A percentile compares a stretch with the other conserved stretches of the same genome.
phyloP scores from a whole-genome alignment of 2,797 vertebrate species.

The Poecilia picta region DNA sequence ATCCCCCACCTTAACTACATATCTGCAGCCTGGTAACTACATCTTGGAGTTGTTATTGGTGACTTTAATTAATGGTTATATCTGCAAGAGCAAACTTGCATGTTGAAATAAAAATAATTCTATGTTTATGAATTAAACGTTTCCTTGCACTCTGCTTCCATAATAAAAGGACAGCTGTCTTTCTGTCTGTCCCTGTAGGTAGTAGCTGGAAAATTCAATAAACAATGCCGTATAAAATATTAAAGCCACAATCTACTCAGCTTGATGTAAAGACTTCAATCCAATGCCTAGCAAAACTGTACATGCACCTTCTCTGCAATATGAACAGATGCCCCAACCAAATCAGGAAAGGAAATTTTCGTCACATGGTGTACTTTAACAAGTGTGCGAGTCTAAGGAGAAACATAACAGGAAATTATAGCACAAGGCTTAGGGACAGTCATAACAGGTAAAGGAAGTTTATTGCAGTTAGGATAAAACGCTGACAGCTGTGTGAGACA shows the following conservation, averaged over 20 bases:
- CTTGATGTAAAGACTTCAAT: conserved; percentile 15
- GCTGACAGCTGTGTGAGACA: conserved; percentile 14
- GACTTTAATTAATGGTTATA: conserved; percentile 22
- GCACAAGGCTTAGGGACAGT: conserved; percentile 6
- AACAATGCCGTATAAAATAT: conserved; percentile 6
- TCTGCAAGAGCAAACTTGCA: not conserved
- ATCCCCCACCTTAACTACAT: not conserved
- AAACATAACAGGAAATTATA: conserved; percentile 7
- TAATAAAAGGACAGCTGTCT: conserved; percentile 12
- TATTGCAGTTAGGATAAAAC: conserved; percentile 3
- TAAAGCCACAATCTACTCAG: not conserved
- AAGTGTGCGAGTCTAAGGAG: not conserved
- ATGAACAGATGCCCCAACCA: conserved; percentile 2
- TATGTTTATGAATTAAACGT: conserved; percentile 17
- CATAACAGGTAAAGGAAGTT: conserved; percentile 10
- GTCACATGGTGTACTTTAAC: conserved; percentile 9
- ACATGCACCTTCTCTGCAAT: not conserved
- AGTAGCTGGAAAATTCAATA: conserved; percentile 18
- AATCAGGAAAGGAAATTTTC: conserved; percentile 24
- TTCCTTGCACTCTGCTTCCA: conserved; percentile 21
- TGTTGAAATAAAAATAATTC: not conserved
- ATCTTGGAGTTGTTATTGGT: conserved; percentile 29
- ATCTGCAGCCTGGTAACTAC: conserved; percentile 25
- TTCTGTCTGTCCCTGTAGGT: not conserved
- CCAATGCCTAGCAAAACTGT: conserved; percentile 1